These are phyloP conservation scores for Mythimna vitellina DNA, from an alignment of 2,888 invertebrate genomes.

Conservation along the genomic window DNA sequence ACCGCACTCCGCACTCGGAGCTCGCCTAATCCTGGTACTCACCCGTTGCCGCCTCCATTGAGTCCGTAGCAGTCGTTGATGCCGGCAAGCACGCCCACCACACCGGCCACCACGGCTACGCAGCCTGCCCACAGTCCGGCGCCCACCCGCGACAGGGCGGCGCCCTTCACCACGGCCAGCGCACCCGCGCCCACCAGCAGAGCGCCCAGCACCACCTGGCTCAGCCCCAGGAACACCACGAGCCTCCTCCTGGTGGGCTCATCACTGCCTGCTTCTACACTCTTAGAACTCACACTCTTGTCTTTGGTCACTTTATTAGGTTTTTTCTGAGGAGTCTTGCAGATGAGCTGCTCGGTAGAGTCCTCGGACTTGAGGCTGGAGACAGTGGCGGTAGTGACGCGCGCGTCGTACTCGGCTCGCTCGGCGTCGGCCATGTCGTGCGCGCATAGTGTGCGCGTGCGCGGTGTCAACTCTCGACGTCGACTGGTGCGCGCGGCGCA, in stretches of 20 bases:
- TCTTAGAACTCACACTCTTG: slow-evolving; percentile 84
- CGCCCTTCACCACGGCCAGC: slow-evolving; percentile 91
- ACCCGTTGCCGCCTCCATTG: slow-evolving; percentile 78
- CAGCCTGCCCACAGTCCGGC: slow-evolving; percentile 93
- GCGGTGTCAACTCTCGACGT: slow-evolving; percentile 59
- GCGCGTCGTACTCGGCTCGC: slow-evolving; percentile 68
- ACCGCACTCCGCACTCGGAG: background rate
- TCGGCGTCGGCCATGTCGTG: slow-evolving; percentile 70
- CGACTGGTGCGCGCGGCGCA: slow-evolving; percentile 62
- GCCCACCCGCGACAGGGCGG: slow-evolving; percentile 90
- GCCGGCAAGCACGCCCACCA: slow-evolving; percentile 91
- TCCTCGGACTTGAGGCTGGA: slow-evolving; percentile 88
- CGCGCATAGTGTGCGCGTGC: slow-evolving; percentile 63
- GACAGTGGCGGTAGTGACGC: slow-evolving; percentile 80
- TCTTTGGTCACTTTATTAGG: slow-evolving; percentile 74
- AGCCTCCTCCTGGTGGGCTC: slow-evolving; percentile 72
- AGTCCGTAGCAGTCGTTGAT: slow-evolving; percentile 90
- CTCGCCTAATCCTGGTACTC: slow-evolving; percentile 54
- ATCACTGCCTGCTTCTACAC: slow-evolving; percentile 83
- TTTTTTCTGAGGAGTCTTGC: slow-evolving; percentile 87
- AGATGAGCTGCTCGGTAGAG: slow-evolving; percentile 91
- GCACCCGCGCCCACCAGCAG: slow-evolving; percentile 92
- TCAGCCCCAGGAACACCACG: slow-evolving; percentile 90
- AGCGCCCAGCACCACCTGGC: slow-evolving; percentile 92
- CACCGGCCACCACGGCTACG: slow-evolving; percentile 91